These are phyloP conservation scores for Arvicanthis niloticus DNA, from an alignment of 2,113 vertebrate species.

Conservation along the genomic window DNA sequence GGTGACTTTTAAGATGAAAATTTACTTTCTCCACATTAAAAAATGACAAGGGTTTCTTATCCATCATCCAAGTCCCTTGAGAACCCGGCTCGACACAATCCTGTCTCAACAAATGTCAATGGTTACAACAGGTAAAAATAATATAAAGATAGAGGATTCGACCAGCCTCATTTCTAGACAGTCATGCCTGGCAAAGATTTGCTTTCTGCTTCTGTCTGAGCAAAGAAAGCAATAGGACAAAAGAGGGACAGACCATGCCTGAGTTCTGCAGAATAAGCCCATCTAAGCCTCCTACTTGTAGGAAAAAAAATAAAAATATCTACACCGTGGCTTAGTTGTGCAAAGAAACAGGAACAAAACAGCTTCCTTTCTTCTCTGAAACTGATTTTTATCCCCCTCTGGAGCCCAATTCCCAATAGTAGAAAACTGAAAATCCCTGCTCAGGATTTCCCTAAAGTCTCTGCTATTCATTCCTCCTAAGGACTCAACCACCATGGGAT, in stretches of 20 bases:
- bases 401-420: not conserved
- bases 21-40: not conserved
- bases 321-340: not conserved
- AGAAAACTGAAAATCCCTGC: not conserved
- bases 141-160: not conserved
- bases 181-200: not conserved
- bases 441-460: not conserved
- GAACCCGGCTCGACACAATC: not conserved
- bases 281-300: not conserved
- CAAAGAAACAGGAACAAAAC: not conserved
- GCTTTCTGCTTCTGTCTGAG: not conserved
- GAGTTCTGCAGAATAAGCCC: fast-evolving
- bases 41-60: not conserved
- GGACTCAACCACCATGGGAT: no score
- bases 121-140: not conserved
- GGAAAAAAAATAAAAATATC: not conserved
- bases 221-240: not conserved
- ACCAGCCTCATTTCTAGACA: not conserved
- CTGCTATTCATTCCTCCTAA: not conserved
- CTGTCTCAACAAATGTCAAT: not conserved
- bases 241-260: not conserved
- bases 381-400: not conserved
- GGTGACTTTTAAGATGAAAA: not conserved
- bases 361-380: not conserved
- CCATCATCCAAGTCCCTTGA: not conserved